A percentile compares a stretch with the other conserved stretches of the same genome.
Conservation (phyloP, 2,888 invertebrate genomes). For the Parnassius apollo region DNA sequence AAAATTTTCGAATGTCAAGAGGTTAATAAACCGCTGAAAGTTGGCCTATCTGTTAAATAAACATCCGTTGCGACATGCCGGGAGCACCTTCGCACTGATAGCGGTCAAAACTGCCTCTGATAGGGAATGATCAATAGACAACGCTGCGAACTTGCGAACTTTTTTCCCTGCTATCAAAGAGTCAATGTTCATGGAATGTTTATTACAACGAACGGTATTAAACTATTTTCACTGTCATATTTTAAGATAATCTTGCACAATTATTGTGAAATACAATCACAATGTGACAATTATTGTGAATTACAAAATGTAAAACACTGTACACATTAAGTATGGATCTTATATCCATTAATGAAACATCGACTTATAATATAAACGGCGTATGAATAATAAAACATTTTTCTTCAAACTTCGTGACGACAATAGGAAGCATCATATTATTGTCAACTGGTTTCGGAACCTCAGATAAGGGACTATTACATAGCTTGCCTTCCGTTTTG, state of each 20-base stretch:
- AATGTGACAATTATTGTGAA: too few species aligned
- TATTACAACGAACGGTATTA: too few species aligned
- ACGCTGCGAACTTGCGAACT: slow-evolving; percentile 25
- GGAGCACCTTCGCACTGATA: slow-evolving; percentile 52
- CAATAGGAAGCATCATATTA: slow-evolving; percentile 19
- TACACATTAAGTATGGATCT: background rate
- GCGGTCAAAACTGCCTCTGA: slow-evolving; percentile 43
- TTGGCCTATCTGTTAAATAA: slow-evolving; percentile 51
- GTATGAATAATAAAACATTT: too few species aligned
- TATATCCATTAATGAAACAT: too few species aligned
- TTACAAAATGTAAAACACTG: too few species aligned
- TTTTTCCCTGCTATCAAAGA: background rate
- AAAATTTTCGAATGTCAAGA: slow-evolving; percentile 33
- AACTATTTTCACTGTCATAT: too few species aligned
- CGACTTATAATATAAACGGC: too few species aligned
- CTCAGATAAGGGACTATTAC: slow-evolving; percentile 25
- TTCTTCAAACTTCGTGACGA: background rate
- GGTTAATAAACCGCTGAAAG: slow-evolving; percentile 45
- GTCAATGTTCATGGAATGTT: too few species aligned
- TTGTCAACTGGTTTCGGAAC: slow-evolving; percentile 22
- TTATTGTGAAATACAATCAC: too few species aligned
- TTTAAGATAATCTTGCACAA: too few species aligned
- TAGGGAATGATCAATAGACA: slow-evolving; percentile 34
- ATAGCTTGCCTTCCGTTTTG: slow-evolving; percentile 22
- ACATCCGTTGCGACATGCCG: slow-evolving; percentile 55